Evolutionary conservation across 2,797 vertebrate genomes (phyloP).

Genomic region (Siniperca undulata): DNA sequence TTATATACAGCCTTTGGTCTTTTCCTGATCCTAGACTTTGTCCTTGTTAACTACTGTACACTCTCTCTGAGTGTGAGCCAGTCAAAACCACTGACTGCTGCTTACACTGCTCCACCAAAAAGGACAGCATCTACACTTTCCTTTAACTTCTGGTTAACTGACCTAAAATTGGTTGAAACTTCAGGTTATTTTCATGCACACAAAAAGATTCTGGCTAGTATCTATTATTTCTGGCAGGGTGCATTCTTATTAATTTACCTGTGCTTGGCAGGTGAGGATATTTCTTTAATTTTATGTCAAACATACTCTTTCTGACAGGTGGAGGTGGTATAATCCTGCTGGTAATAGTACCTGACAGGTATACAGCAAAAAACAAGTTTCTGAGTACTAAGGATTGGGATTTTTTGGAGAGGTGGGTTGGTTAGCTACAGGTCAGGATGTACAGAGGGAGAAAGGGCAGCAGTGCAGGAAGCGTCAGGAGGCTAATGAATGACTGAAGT

Average conservation of each 20-base stretch:
- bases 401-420: slow-evolving; percentile 6
- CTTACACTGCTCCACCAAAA: not conserved
- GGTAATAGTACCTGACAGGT: slow-evolving; percentile 63
- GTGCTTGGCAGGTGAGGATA: not conserved
- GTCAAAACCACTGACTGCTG: slow-evolving; percentile 20
- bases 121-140: not conserved
- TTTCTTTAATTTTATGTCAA: slow-evolving; percentile 20
- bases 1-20: slow-evolving; percentile 52
- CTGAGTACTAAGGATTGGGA: slow-evolving; percentile 12
- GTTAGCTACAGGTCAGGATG: slow-evolving; percentile 42
- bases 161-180: not conserved
- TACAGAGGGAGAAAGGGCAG: slow-evolving; percentile 37
- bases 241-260: not conserved
- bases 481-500: slow-evolving; percentile 43
- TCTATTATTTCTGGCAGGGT: not conserved
- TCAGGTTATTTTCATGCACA: not conserved
- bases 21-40: slow-evolving; percentile 69
- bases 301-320: slow-evolving; percentile 35
- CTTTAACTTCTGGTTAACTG: not conserved
- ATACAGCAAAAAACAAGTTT: slow-evolving; percentile 28
- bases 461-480: slow-evolving; percentile 51
- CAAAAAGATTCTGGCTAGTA: not conserved
- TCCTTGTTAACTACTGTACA: slow-evolving; percentile 48
- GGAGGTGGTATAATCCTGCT: slow-evolving; percentile 47
- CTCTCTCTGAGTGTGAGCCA: slow-evolving; percentile 13